Conservation (phyloP, 2,113 vertebrate species). For the Ageneiosus marmoratus region DNA sequence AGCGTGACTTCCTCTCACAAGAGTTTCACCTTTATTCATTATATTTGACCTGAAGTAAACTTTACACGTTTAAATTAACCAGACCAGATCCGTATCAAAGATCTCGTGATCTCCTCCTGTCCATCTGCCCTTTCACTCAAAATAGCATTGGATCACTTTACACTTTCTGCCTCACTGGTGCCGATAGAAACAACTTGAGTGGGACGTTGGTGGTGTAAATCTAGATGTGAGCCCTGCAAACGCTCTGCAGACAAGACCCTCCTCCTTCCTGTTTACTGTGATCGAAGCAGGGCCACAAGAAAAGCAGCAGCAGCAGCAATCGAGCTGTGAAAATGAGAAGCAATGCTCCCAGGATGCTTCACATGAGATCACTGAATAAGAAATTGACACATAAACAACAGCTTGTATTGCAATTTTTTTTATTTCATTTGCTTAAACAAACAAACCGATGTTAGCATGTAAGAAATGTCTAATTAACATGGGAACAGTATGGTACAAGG, state of each 20-base stretch:
- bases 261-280: constrained; percentile 54
- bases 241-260: constrained; percentile 14
- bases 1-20: constrained; percentile 10
- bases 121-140: not conserved
- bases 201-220: not conserved
- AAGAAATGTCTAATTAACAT: constrained; percentile 91
- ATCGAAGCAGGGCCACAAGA: constrained; percentile 25
- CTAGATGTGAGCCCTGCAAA: not conserved
- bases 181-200: not conserved
- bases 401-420: constrained; percentile 91
- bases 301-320: constrained; percentile 4
- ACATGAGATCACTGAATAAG: not conserved
- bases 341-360: not conserved
- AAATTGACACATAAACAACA: constrained; percentile 12
- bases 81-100: not conserved
- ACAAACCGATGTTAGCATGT: constrained; percentile 93
- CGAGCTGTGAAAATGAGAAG: constrained; percentile 9
- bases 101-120: not conserved
- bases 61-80: constrained; percentile 36
- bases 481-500: constrained; percentile 86
- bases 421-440: constrained; percentile 98
- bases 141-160: not conserved
- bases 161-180: not conserved
- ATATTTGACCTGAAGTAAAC: constrained; percentile 57
- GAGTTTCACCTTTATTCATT: constrained; percentile 19